Evolutionary conservation across 2,113 vertebrate species (phyloP).

Genomic region (Tamias sibiricus): DNA sequence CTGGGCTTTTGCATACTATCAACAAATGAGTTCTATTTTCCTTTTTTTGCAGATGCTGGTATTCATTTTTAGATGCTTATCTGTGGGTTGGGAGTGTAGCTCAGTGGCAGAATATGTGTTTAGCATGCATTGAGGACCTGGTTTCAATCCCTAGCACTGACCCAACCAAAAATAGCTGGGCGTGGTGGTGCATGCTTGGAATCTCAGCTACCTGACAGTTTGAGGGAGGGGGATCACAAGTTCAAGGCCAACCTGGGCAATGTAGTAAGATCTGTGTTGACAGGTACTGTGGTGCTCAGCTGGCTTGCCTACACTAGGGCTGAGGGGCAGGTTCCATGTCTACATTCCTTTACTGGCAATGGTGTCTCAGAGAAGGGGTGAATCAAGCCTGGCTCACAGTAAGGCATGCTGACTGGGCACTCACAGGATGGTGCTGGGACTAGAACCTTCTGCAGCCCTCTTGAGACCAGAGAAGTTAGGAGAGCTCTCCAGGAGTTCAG

Average conservation of each 20-base stretch:
- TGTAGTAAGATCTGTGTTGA: too few species aligned
- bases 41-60: neutral
- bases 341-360: neutral
- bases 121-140: too few species aligned
- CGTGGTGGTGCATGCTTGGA: too few species aligned
- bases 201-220: too few species aligned
- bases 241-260: too few species aligned
- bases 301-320: neutral
- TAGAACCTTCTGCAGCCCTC: neutral
- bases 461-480: neutral
- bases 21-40: neutral
- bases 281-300: neutral
- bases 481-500: neutral
- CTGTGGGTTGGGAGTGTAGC: neutral
- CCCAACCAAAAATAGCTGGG: too few species aligned
- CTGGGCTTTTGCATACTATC: neutral
- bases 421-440: neutral
- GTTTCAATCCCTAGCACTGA: too few species aligned
- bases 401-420: neutral
- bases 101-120: too few species aligned
- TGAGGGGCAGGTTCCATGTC: neutral
- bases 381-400: neutral
- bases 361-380: neutral
- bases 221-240: too few species aligned
- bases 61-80: neutral